Conservation (phyloP, 2,113 vertebrate species). For the Periophthalmus modestus region DNA sequence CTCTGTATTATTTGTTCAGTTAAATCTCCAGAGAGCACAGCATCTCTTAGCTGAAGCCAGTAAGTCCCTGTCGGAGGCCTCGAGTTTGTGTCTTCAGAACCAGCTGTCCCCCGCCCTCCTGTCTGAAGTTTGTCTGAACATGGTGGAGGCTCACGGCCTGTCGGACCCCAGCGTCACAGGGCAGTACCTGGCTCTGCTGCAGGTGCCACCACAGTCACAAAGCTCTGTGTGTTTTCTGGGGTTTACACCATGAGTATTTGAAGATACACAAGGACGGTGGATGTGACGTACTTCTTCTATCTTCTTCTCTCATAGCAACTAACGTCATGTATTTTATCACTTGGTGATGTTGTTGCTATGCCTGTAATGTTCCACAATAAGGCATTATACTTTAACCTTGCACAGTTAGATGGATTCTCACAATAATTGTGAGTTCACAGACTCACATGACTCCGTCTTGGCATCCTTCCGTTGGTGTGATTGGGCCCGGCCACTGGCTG, state of each 20-base stretch:
- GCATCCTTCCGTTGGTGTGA: too few relatives aligned
- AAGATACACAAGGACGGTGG: neutral
- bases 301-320: neutral
- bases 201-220: slow-evolving; percentile 73
- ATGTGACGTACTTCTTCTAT: neutral
- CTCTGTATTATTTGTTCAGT: slow-evolving; percentile 54
- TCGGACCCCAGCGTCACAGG: slow-evolving; percentile 75
- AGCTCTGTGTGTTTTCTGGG: neutral
- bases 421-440: too few relatives aligned
- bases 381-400: too few relatives aligned
- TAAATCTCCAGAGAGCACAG: slow-evolving; percentile 58
- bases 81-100: slow-evolving; percentile 77
- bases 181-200: slow-evolving; percentile 86
- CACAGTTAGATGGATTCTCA: too few relatives aligned
- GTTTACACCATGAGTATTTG: neutral
- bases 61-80: slow-evolving; percentile 78
- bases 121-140: slow-evolving; percentile 77
- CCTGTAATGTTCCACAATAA: too few relatives aligned
- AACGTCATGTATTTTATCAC: neutral
- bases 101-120: slow-evolving; percentile 62
- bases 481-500: too few relatives aligned
- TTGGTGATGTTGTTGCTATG: too few relatives aligned
- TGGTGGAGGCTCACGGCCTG: slow-evolving; percentile 80
- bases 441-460: too few relatives aligned
- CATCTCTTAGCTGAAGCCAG: slow-evolving; percentile 79